Evolutionary conservation across 2,888 invertebrate species (phyloP).

Genomic region (Drosophila limbata): DNA sequence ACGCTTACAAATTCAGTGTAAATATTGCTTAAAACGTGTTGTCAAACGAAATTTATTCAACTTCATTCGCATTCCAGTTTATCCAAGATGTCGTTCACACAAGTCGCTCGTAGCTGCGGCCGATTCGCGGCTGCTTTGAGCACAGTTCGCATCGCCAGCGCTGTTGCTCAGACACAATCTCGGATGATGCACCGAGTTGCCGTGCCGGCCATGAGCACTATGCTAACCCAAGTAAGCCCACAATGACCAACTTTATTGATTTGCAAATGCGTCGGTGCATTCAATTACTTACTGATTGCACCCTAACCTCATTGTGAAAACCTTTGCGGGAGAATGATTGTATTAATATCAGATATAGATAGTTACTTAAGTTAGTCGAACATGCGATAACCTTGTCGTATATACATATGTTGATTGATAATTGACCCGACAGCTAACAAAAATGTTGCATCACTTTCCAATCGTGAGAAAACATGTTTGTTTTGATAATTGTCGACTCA

Average conservation of each 20-base stretch:
- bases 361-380: slow-evolving; percentile 3
- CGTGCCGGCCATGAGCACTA: slow-evolving; percentile 75
- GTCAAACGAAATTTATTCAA: slow-evolving; percentile 2
- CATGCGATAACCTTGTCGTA: not conserved
- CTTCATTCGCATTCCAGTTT: slow-evolving; percentile 46
- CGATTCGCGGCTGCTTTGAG: slow-evolving; percentile 77
- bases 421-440: not conserved
- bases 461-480: slow-evolving; percentile 16
- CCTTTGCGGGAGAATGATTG: slow-evolving; percentile 18
- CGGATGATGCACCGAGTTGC: slow-evolving; percentile 82
- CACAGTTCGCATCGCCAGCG: slow-evolving; percentile 66
- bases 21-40: slow-evolving; percentile 48
- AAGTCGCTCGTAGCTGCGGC: slow-evolving; percentile 83
- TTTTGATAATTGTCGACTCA: slow-evolving; percentile 1
- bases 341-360: slow-evolving; percentile 16
- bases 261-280: not conserved
- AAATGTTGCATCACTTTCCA: slow-evolving; percentile 42
- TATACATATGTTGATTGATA: not conserved
- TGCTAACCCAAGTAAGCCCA: slow-evolving; percentile 69
- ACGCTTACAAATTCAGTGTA: slow-evolving; percentile 65
- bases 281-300: slow-evolving; percentile 29
- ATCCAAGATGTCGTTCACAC: slow-evolving; percentile 83
- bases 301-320: slow-evolving; percentile 78
- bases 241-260: not conserved
- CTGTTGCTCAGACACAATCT: slow-evolving; percentile 72